Evolutionary conservation across 2,888 invertebrate genomes (phyloP).

Genomic region (Atrina japonica): DNA sequence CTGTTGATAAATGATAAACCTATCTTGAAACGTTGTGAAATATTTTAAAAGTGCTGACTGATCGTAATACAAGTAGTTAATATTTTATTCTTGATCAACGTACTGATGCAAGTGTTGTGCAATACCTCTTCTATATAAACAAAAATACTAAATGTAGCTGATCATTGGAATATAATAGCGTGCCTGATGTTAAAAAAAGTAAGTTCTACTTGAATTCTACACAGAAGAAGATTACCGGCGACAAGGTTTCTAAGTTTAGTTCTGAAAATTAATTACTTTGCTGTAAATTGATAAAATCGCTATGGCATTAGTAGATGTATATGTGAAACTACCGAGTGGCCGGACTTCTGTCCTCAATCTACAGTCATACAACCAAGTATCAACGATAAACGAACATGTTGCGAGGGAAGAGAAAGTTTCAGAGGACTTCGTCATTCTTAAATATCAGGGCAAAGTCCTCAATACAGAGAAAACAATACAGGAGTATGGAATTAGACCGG

Average conservation of each 20-base stretch:
- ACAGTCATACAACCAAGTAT: conserved; percentile 49
- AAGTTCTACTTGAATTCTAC: no score
- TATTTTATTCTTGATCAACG: not conserved
- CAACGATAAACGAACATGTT: conserved; percentile 52
- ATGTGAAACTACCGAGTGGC: conserved; percentile 69
- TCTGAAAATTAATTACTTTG: no score
- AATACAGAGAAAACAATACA: conserved; percentile 61
- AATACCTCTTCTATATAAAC: conserved; percentile 6
- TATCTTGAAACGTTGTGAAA: no score
- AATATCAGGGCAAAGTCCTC: conserved; percentile 75
- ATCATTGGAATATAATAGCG: no score
- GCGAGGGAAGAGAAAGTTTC: conserved; percentile 61
- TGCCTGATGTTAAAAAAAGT: no score
- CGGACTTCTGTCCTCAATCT: conserved; percentile 58
- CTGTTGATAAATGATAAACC: no score
- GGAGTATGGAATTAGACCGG: conserved; percentile 69
- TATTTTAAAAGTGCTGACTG: no score
- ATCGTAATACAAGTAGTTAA: not conserved
- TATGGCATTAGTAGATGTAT: conserved; percentile 57
- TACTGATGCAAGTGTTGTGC: not conserved
- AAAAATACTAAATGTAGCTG: no score
- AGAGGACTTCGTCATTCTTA: conserved; percentile 59
- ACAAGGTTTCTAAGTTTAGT: not conserved
- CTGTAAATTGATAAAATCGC: conserved; percentile 59
- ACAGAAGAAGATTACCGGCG: not conserved